These are phyloP conservation scores for Thamnophis sirtalis DNA, from an alignment of 2,113 vertebrate genomes.

Conservation along the genomic window DNA sequence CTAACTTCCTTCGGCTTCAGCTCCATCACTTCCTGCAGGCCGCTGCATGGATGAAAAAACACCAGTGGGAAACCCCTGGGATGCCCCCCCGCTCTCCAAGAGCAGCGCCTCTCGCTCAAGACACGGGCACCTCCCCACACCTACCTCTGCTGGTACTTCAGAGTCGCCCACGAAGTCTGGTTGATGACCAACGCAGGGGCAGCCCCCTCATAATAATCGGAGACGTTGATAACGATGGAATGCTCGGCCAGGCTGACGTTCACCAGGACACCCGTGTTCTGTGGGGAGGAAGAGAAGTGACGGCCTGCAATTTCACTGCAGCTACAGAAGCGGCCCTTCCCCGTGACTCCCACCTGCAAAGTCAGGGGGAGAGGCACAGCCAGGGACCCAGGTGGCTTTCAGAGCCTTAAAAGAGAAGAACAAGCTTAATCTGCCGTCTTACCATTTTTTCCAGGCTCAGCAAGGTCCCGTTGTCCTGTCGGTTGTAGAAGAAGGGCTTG, in stretches of 20 bases:
- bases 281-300: neutral
- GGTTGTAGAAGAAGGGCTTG: slow-evolving; percentile 82
- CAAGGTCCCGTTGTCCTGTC: slow-evolving; percentile 89
- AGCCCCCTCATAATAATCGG: slow-evolving; percentile 87
- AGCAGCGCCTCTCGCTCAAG: neutral
- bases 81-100: neutral
- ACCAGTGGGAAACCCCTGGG: neutral
- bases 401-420: neutral
- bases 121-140: neutral
- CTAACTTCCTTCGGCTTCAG: slow-evolving; percentile 78
- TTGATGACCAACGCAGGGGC: slow-evolving; percentile 91
- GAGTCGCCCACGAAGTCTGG: slow-evolving; percentile 76
- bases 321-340: neutral
- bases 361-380: neutral
- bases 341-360: neutral
- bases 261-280: slow-evolving; percentile 87
- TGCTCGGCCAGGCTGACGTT: slow-evolving; percentile 85
- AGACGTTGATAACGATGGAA: slow-evolving; percentile 84
- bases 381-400: neutral
- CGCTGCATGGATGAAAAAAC: slow-evolving; percentile 61
- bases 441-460: slow-evolving; percentile 83
- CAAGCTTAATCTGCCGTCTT: slow-evolving; percentile 29
- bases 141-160: slow-evolving; percentile 81
- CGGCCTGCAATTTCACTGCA: neutral
- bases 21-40: slow-evolving; percentile 60